Percentiles rank a stretch among this genome's conserved stretches.
phyloP scores from a whole-genome alignment of 1,140 invertebrate genomes.

The Drosophila baimaii region DNA sequence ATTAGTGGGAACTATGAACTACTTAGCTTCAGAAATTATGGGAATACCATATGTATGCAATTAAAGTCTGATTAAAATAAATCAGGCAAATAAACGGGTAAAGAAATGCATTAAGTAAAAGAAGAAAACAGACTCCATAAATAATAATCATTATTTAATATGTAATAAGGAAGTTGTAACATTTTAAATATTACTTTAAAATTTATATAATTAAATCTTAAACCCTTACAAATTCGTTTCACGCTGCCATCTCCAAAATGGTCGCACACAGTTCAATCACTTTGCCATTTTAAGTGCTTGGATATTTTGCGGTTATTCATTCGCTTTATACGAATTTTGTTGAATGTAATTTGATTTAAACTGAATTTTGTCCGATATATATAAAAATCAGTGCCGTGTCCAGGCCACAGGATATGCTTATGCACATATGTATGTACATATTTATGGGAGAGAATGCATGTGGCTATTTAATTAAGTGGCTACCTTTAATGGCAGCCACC shows the following conservation, averaged over 20 bases:
- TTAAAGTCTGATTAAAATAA: too few relatives aligned
- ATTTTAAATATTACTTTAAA: too few relatives aligned
- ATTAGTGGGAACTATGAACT: too few relatives aligned
- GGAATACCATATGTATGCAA: too few relatives aligned
- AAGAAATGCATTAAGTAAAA: too few relatives aligned
- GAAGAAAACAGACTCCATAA: too few relatives aligned
- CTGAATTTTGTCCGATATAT: constrained; percentile 31
- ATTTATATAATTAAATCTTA: too few relatives aligned
- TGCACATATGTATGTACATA: too few relatives aligned
- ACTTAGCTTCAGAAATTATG: too few relatives aligned
- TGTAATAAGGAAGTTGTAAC: too few relatives aligned
- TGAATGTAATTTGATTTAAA: constrained; percentile 74
- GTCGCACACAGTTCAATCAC: constrained; percentile 75
- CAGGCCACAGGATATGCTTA: constrained; percentile 47
- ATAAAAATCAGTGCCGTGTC: constrained; percentile 49
- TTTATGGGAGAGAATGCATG: constrained; percentile 24
- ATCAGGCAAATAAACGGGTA: too few relatives aligned
- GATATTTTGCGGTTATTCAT: constrained; percentile 75
- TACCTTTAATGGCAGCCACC: constrained; percentile 60
- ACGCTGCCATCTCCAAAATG: constrained; percentile 3
- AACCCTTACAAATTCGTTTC: background rate
- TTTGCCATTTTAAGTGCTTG: constrained; percentile 75
- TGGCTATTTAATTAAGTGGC: constrained; percentile 70
- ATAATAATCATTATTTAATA: too few relatives aligned
- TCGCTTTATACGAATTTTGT: constrained; percentile 78